These are phyloP conservation scores for Syndactyla subalaris DNA, from an alignment of 2,797 vertebrate species.

Conservation along the genomic window DNA sequence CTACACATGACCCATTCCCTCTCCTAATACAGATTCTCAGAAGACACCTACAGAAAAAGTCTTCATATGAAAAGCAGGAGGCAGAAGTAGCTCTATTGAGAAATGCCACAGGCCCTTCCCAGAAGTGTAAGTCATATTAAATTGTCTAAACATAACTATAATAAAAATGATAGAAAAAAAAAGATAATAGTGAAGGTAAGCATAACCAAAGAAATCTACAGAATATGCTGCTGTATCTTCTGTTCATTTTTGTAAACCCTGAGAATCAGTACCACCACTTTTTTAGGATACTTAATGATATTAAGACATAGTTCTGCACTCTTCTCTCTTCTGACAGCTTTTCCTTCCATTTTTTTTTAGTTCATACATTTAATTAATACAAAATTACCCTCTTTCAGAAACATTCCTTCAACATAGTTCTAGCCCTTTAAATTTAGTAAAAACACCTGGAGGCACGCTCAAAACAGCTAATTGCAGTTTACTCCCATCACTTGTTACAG, in stretches of 20 bases:
- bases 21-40: neutral
- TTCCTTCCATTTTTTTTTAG: neutral
- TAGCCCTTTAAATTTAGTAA: neutral
- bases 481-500: neutral
- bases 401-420: neutral
- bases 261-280: neutral
- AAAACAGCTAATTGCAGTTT: neutral
- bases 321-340: neutral
- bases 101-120: neutral
- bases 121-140: neutral
- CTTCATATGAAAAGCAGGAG: neutral
- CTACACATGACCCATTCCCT: neutral
- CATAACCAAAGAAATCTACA: neutral
- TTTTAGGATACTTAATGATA: neutral
- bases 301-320: neutral
- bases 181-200: neutral
- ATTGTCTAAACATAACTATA: neutral
- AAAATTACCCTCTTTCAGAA: neutral
- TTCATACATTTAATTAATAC: neutral
- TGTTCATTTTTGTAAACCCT: neutral
- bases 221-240: neutral
- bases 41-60: neutral
- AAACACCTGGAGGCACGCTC: neutral
- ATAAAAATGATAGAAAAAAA: neutral
- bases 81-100: neutral